A percentile compares a stretch with the other conserved stretches of the same genome.
Evolutionary conservation across 2,888 invertebrate species (phyloP).

Genomic region (Lasioglossum malachurum): DNA sequence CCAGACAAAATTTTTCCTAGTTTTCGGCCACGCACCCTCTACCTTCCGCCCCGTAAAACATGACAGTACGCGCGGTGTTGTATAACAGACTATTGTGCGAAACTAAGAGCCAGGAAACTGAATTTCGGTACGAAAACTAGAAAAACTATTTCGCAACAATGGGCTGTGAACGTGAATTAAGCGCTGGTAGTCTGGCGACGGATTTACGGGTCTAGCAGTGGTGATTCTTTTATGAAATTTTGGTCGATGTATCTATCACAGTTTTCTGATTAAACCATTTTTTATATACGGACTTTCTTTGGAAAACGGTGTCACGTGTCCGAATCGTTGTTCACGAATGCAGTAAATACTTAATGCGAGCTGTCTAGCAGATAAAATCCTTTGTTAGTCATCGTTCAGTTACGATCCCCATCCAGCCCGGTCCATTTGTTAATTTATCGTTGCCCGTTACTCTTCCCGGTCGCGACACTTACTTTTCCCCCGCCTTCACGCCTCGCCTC

Average conservation of each 20-base stretch:
- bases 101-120: not conserved
- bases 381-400: constrained; percentile 57
- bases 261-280: no score
- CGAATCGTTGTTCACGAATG: not conserved
- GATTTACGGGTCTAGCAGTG: not conserved
- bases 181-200: not conserved
- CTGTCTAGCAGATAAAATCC: constrained; percentile 14
- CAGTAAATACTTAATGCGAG: not conserved
- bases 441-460: constrained; percentile 16
- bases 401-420: constrained; percentile 20
- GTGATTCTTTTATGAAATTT: no score
- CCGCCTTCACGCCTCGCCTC: not conserved
- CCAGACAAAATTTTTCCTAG: not conserved
- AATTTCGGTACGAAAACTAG: not conserved
- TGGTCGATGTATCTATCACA: no score
- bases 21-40: no score
- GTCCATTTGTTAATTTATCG: constrained; percentile 44
- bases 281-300: not conserved
- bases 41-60: no score
- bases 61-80: not conserved
- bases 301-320: not conserved
- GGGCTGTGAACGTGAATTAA: not conserved
- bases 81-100: not conserved
- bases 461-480: not conserved
- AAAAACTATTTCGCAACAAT: not conserved